A percentile compares a stretch with the other conserved stretches of the same genome.
phyloP scores from a whole-genome alignment of 2,888 invertebrate genomes.

The Diplazon laetatorius region DNA sequence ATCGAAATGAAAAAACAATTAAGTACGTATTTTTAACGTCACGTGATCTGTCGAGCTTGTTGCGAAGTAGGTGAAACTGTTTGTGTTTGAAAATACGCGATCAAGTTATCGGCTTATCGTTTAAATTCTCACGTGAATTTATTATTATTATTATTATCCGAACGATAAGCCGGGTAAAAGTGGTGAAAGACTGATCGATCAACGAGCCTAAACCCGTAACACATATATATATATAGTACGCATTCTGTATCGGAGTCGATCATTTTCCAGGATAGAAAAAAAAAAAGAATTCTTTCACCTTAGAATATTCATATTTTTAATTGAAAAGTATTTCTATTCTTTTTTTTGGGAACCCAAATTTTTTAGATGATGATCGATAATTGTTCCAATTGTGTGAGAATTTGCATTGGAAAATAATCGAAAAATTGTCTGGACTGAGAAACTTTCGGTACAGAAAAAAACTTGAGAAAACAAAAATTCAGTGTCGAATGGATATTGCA shows the following conservation, averaged over 20 bases:
- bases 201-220: conserved; percentile 66
- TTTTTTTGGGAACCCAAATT: conserved; percentile 27
- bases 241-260: conserved; percentile 17
- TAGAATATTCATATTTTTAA: too few species aligned
- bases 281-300: too few species aligned
- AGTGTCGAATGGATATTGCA: conserved; percentile 57
- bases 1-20: conserved; percentile 30
- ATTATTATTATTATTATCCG: too few species aligned
- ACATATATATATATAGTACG: conserved; percentile 30
- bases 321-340: too few species aligned
- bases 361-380: too few species aligned
- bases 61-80: conserved; percentile 35
- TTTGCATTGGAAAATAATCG: neutral
- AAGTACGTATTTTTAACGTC: conserved; percentile 24
- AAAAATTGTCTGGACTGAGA: conserved; percentile 27
- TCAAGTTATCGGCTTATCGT: conserved; percentile 29
- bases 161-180: conserved; percentile 52
- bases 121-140: conserved; percentile 32
- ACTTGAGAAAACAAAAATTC: conserved; percentile 46
- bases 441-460: conserved; percentile 4
- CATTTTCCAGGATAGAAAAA: conserved; percentile 27
- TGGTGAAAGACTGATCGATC: conserved; percentile 73
- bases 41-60: conserved; percentile 47
- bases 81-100: conserved; percentile 13
- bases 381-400: conserved; percentile 5